A percentile compares a stretch with the other conserved stretches of the same genome.
These are phyloP conservation scores for Platysternon megacephalum DNA, from an alignment of 2,113 vertebrate genomes.

Conservation along the genomic window DNA sequence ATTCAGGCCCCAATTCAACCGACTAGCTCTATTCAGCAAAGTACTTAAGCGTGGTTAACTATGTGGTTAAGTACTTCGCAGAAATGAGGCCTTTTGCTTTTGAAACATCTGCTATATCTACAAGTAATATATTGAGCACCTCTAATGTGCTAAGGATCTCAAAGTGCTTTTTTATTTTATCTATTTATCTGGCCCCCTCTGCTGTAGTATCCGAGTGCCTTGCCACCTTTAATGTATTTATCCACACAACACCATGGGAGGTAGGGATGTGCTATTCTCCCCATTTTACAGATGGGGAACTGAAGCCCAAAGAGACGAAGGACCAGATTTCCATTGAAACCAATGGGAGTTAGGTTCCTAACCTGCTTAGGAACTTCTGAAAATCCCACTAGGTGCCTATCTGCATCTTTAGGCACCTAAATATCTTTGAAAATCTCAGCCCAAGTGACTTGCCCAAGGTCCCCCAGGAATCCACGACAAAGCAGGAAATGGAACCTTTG, in stretches of 20 bases:
- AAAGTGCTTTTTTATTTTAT: not conserved
- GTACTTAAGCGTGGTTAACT: not conserved
- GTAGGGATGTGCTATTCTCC: not conserved
- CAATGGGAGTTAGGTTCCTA: not conserved
- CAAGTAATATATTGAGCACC: not conserved
- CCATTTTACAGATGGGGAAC: not conserved
- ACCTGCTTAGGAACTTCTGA: not conserved
- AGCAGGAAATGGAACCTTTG: not conserved
- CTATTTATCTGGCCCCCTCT: not conserved
- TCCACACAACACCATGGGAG: not conserved
- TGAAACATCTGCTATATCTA: slow-evolving; percentile 5
- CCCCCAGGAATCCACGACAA: not conserved
- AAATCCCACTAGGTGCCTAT: not conserved
- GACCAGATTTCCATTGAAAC: not conserved
- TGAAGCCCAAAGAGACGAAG: not conserved
- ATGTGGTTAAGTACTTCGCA: not conserved
- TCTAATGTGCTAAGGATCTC: fast-evolving
- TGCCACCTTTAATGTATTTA: not conserved
- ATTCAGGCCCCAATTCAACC: not conserved
- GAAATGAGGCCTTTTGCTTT: not conserved
- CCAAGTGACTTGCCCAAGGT: not conserved
- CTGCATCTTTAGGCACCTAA: not conserved
- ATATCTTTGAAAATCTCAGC: not conserved
- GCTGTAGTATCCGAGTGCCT: not conserved
- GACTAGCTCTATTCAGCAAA: slow-evolving; percentile 19